Conservation (phyloP, 2,113 vertebrate species). For the Myiagra hebetior region DNA sequence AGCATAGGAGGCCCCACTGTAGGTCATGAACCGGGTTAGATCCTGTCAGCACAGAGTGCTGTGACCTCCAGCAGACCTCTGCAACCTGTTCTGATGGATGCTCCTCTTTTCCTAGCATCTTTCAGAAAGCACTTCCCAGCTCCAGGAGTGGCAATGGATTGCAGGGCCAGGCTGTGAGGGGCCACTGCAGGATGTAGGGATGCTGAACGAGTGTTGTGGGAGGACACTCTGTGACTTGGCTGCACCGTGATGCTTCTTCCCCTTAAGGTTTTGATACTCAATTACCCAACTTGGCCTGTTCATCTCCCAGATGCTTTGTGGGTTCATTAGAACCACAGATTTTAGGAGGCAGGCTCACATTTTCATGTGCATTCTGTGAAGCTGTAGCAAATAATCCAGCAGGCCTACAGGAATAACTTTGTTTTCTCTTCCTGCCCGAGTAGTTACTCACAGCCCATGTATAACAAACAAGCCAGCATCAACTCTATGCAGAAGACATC, state of each 20-base stretch:
- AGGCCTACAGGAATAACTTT: neutral
- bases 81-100: neutral
- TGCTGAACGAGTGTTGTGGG: neutral
- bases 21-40: fast-evolving
- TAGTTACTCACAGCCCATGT: conserved; percentile 83
- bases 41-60: neutral
- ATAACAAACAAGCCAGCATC: conserved; percentile 77
- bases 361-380: neutral
- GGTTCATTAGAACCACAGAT: neutral
- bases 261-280: neutral
- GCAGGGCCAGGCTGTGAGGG: neutral
- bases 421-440: neutral
- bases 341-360: neutral
- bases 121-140: neutral
- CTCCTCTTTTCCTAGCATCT: neutral
- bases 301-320: neutral
- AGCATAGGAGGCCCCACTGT: fast-evolving
- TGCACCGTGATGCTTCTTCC: neutral
- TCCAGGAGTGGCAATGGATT: neutral
- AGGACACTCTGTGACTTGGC: neutral
- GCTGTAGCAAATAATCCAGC: neutral
- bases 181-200: neutral
- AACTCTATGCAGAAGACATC: conserved; percentile 80
- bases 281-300: neutral
- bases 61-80: neutral